phyloP scores from a whole-genome alignment of 2,797 vertebrate genomes.

The Anguilla pacifica region DNA sequence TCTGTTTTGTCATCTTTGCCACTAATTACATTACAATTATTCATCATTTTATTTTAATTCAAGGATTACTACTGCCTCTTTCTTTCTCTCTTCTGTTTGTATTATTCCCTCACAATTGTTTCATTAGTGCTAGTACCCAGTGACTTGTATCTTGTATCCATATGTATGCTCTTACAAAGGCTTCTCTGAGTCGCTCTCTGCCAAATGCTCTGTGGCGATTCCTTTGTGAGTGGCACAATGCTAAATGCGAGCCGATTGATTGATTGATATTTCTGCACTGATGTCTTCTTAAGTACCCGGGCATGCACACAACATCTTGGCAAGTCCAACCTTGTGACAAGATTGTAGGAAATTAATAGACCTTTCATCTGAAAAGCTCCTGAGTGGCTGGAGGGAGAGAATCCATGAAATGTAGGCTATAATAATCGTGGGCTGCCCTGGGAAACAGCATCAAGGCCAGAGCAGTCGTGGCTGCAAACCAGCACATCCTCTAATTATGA shows the following conservation, averaged over 20 bases:
- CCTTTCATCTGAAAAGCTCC: conserved; percentile 79
- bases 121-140: not conserved
- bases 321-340: conserved; percentile 60
- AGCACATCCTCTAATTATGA: conserved; percentile 88
- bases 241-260: conserved; percentile 1
- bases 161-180: not conserved
- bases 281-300: conserved; percentile 21
- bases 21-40: not conserved
- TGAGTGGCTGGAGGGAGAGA: conserved; percentile 70
- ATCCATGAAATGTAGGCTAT: conserved; percentile 73
- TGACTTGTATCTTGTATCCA: not conserved
- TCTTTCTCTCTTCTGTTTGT: not conserved
- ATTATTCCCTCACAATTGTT: not conserved
- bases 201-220: not conserved
- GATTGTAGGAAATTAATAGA: conserved; percentile 81
- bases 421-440: conserved; percentile 84
- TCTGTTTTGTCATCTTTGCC: conserved; percentile 4
- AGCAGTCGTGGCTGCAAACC: conserved; percentile 74
- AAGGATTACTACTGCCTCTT: not conserved
- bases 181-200: not conserved
- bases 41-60: not conserved
- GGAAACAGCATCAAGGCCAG: conserved; percentile 87
- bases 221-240: not conserved
- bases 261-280: conserved; percentile 18
- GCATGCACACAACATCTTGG: conserved; percentile 45